Conservation (phyloP, 30 jellyfish, hydroid and myxozoan genomes). For the Chrysaora quinquecirrha region DNA sequence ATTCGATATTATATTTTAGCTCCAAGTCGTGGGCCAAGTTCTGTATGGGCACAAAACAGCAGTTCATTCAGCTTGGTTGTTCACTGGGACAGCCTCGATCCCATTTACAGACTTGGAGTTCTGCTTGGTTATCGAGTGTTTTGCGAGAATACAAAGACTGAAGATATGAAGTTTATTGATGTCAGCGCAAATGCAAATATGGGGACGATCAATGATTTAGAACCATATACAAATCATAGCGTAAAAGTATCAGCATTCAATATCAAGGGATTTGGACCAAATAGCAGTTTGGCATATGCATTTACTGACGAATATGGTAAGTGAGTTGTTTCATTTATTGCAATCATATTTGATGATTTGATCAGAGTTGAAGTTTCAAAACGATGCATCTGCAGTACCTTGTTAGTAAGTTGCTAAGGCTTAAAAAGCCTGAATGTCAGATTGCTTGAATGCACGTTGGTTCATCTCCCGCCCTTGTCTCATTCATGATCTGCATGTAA, state of each 20-base stretch:
- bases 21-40: constrained; percentile 25
- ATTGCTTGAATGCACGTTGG: too few relatives aligned
- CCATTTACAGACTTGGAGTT: constrained; percentile 12
- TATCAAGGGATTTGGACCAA: constrained; percentile 30
- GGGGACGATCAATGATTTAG: not conserved
- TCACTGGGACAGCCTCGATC: constrained; percentile 24
- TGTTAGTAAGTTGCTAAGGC: too few relatives aligned
- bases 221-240: not conserved
- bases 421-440: too few relatives aligned
- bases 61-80: constrained; percentile 5
- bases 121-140: constrained; percentile 27
- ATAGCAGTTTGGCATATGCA: not conserved
- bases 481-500: too few relatives aligned
- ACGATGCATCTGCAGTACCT: too few relatives aligned
- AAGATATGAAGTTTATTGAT: not conserved
- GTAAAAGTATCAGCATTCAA: constrained; percentile 2
- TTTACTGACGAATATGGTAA: constrained; percentile 19
- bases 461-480: too few relatives aligned
- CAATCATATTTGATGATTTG: too few relatives aligned
- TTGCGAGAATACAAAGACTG: constrained; percentile 3
- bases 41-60: constrained; percentile 9
- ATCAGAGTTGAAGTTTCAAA: too few relatives aligned
- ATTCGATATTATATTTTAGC: too few relatives aligned
- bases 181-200: not conserved
- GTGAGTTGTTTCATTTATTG: too few relatives aligned